These are phyloP conservation scores for Drosophila paramelanica DNA, from an alignment of 2,888 invertebrate genomes.

Conservation along the genomic window DNA sequence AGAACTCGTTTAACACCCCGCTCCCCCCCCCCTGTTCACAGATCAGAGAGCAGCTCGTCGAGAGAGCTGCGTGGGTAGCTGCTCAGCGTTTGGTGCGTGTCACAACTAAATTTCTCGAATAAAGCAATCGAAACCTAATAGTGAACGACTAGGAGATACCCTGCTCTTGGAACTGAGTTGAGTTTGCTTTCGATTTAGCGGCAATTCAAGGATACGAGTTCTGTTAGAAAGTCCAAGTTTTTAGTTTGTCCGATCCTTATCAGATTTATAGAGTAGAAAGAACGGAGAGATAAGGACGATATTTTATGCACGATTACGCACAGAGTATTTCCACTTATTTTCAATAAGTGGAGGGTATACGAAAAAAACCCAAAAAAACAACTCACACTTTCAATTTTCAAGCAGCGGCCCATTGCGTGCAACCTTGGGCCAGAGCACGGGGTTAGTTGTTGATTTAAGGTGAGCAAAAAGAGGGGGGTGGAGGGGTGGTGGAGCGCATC, in stretches of 20 bases:
- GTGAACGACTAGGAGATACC: neutral
- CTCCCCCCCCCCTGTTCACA: slow-evolving; percentile 1
- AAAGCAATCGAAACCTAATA: neutral
- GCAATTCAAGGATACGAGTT: too few species aligned
- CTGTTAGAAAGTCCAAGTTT: too few species aligned
- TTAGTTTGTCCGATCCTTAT: too few species aligned
- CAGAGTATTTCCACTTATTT: neutral
- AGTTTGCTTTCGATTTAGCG: neutral
- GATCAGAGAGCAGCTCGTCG: slow-evolving; percentile 32
- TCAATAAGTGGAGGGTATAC: neutral
- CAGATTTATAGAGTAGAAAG: neutral
- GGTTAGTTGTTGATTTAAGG: neutral
- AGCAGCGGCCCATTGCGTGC: slow-evolving; percentile 41
- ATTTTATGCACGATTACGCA: neutral
- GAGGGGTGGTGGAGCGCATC: slow-evolving; percentile 7
- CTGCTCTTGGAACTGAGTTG: neutral
- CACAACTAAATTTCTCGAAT: slow-evolving; percentile 18
- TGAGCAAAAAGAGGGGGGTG: neutral
- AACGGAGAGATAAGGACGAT: neutral
- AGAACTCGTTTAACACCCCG: slow-evolving; percentile 41
- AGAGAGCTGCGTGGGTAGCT: slow-evolving; percentile 39
- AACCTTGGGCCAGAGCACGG: slow-evolving; percentile 31
- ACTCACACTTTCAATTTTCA: slow-evolving; percentile 52
- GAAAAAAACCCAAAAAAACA: neutral
- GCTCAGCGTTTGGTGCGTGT: slow-evolving; percentile 22